Evolutionary conservation across 2,888 invertebrate species (phyloP).

Genomic region (Saturnia pavonia): DNA sequence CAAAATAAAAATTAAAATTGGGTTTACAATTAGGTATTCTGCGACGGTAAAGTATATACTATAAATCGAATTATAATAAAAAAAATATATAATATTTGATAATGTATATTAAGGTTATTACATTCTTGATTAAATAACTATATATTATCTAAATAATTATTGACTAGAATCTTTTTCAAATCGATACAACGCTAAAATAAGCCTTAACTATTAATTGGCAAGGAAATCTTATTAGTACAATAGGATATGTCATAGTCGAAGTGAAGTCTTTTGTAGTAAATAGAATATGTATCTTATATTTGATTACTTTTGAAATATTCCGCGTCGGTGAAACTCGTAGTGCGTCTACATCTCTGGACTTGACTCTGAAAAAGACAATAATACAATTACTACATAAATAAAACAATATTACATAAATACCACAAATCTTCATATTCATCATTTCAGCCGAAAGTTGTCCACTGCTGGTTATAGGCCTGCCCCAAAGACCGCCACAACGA

Average conservation of each 20-base stretch:
- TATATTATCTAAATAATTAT: constrained; percentile 23
- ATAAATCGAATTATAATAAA: no score
- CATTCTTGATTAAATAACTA: neutral
- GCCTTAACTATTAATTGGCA: constrained; percentile 49
- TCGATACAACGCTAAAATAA: constrained; percentile 47
- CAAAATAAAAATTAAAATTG: neutral
- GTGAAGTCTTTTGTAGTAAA: constrained; percentile 48
- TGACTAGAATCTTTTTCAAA: constrained; percentile 28
- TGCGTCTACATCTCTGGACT: constrained; percentile 53
- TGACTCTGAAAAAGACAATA: constrained; percentile 54
- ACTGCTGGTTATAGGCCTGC: no score
- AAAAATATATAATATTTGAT: neutral
- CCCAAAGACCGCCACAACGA: no score
- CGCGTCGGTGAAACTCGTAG: constrained; percentile 45
- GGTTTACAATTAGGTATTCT: neutral
- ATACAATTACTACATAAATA: no score
- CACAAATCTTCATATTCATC: no score
- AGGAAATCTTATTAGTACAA: constrained; percentile 41
- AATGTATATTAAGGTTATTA: neutral
- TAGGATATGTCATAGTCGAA: constrained; percentile 58
- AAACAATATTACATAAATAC: no score
- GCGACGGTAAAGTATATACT: neutral
- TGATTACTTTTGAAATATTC: constrained; percentile 24
- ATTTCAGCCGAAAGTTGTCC: no score
- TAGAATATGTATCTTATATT: constrained; percentile 27